These are phyloP conservation scores for Ptyas mucosa DNA, from an alignment of 2,113 vertebrate species.

Conservation along the genomic window DNA sequence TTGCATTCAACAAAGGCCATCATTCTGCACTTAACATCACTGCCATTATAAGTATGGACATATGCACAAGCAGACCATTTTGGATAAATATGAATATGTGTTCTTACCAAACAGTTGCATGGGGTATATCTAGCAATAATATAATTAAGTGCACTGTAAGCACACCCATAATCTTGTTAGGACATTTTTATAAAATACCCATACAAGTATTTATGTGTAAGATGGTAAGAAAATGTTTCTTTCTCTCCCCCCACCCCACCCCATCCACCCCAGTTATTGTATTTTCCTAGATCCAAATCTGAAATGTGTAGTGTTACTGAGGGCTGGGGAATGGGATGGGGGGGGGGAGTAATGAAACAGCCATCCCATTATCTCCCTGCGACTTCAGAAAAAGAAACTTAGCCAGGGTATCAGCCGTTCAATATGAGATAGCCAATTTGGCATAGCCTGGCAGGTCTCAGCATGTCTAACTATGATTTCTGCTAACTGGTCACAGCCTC, in stretches of 20 bases:
- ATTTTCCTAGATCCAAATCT: slow-evolving; percentile 43
- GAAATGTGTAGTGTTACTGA: slow-evolving; percentile 1
- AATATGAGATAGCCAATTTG: slow-evolving; percentile 70
- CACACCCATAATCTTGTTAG: slow-evolving; percentile 16
- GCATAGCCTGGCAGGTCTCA: slow-evolving; percentile 74
- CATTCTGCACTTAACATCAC: not conserved
- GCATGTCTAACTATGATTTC: slow-evolving; percentile 81
- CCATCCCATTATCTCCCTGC: slow-evolving; percentile 41
- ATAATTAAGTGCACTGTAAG: not conserved
- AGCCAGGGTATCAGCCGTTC: slow-evolving; percentile 70
- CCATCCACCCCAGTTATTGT: slow-evolving; percentile 1
- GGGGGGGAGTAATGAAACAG: slow-evolving; percentile 49
- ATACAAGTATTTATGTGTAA: slow-evolving; percentile 19
- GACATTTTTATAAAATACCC: slow-evolving; percentile 11
- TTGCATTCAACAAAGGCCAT: fast-evolving
- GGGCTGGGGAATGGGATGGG: not conserved
- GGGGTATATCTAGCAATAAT: not conserved
- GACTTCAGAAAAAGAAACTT: slow-evolving; percentile 52
- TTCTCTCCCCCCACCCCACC: not conserved
- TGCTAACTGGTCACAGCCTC: slow-evolving; percentile 82
- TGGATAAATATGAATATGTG: fast-evolving
- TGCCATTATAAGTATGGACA: not conserved
- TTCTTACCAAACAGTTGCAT: not conserved
- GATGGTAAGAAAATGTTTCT: not conserved
- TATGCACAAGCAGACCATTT: not conserved